phyloP scores from a whole-genome alignment of 1,140 invertebrate genomes.

The Drosophila chauvacae region DNA sequence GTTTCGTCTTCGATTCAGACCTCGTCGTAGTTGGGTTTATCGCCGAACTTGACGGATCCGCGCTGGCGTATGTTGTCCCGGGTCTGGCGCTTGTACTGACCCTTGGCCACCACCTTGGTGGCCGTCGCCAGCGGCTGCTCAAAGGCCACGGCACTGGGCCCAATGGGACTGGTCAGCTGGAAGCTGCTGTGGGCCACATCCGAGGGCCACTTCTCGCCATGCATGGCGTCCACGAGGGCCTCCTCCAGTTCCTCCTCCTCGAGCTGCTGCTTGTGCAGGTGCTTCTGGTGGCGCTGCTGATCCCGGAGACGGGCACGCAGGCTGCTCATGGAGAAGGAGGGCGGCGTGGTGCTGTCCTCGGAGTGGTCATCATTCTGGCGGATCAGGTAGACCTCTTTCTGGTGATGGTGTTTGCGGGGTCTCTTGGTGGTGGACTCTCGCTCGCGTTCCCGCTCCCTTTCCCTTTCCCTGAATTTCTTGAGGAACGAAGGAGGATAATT shows the following conservation, averaged over 20 bases:
- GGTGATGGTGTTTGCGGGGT: constrained; percentile 44
- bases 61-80: constrained; percentile 60
- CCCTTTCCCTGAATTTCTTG: constrained; percentile 64
- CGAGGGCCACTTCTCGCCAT: constrained; percentile 68
- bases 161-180: constrained; percentile 71
- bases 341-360: constrained; percentile 32
- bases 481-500: constrained; percentile 73
- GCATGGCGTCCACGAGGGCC: constrained; percentile 61
- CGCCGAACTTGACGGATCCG: constrained; percentile 66
- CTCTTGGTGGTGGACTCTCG: constrained; percentile 16
- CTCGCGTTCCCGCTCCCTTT: constrained; percentile 25
- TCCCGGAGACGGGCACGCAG: constrained; percentile 65
- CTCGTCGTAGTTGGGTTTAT: constrained; percentile 65
- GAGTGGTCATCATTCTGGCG: constrained; percentile 11
- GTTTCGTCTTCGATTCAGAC: constrained; percentile 21
- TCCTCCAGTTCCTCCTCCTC: constrained; percentile 66
- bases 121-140: constrained; percentile 49
- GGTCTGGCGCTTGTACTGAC: constrained; percentile 58
- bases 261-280: constrained; percentile 51
- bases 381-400: constrained; percentile 41
- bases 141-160: constrained; percentile 72
- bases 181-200: constrained; percentile 63
- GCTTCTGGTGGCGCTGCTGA: constrained; percentile 57
- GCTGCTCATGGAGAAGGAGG: constrained; percentile 60
- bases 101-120: constrained; percentile 24